Base-by-base conservation (phyloP, 64 coral and sea anemone species). In the Trachythela sp. region DNA sequence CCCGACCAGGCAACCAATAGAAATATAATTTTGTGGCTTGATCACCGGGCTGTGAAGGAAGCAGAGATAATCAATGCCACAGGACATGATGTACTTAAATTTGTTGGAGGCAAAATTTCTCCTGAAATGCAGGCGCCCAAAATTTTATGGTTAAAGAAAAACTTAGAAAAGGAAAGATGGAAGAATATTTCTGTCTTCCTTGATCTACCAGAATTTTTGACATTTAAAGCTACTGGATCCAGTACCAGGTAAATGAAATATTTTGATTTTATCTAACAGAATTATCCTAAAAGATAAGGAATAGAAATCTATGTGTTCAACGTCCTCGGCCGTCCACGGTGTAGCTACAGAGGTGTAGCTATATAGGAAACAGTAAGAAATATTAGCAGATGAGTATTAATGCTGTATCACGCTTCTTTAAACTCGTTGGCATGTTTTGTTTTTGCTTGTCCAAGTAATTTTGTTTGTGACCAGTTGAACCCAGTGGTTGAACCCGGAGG, bases 81-180 rank as follows among this genome's bases (percentile, higher is more conserved):
- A 40, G 85, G 90, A 20, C 95, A 98, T 76, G 72, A 93, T 48
- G 93, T 98, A 43, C 52, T 98, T 30, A 91, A 87, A 32, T 98
- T 94, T 77, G 95, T 98, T 59, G 95, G 95, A 29, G 93, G 91
- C 8, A 60, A 70, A 27, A 33, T 94, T 9, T 98, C 95, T 20
- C 95, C 95, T 36, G 95, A 98, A 84, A 94, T 94, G 95, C 91
- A 98, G 41, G 92, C 94, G 59, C 85, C 95, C 39, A 98, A 98
- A 45, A 67, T 98, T 42, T 88, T 98, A 32, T 98, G 95, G 95
- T 37, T 94, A n/a, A 98, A 94, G 72, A 86, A 98, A 26, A 89
- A 94, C 13, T 92, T 98, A 42, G 26, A 36, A 24, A 8, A 15
- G 20, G 93, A 92, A 20, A 91, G 89, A 59, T 98, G 91, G 95